Conservation (phyloP, 2,888 invertebrate genomes). For the Gryllus longicercus region DNA sequence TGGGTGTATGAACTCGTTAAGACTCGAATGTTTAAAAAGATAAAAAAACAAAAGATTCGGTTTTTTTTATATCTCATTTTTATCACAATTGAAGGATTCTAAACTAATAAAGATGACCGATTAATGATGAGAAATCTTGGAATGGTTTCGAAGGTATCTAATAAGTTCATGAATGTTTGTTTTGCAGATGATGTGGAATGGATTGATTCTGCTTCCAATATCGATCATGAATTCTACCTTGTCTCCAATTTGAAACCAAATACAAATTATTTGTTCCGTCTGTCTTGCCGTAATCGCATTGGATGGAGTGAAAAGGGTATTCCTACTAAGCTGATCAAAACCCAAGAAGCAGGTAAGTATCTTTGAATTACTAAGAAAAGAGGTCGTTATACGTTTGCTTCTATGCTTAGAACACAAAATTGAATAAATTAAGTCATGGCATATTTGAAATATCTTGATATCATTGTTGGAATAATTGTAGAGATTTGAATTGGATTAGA, state of each 20-base stretch:
- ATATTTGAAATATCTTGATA: too few species aligned
- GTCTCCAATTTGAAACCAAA: conserved; percentile 73
- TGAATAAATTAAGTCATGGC: background rate
- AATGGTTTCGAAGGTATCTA: background rate
- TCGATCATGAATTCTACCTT: conserved; percentile 90
- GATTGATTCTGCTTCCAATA: conserved; percentile 80
- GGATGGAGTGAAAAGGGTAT: conserved; percentile 92
- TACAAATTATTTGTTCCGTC: conserved; percentile 82
- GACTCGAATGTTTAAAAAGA: too few species aligned
- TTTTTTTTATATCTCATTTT: too few species aligned
- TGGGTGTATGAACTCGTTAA: too few species aligned
- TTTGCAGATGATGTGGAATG: conserved; percentile 68
- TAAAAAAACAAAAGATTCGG: too few species aligned
- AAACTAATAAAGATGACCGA: background rate
- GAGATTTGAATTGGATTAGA: too few species aligned
- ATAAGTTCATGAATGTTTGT: conserved; percentile 21
- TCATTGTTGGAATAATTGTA: too few species aligned
- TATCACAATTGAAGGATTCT: too few species aligned
- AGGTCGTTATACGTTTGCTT: too few species aligned
- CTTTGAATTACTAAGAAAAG: background rate
- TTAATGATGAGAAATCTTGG: background rate
- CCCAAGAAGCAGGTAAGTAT: conserved; percentile 55
- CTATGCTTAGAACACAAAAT: too few species aligned
- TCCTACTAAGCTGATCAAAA: conserved; percentile 70
- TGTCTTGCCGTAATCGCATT: conserved; percentile 84